These are phyloP conservation scores for Lepus oiostolus DNA, from an alignment of 2,797 vertebrate genomes.

Conservation along the genomic window DNA sequence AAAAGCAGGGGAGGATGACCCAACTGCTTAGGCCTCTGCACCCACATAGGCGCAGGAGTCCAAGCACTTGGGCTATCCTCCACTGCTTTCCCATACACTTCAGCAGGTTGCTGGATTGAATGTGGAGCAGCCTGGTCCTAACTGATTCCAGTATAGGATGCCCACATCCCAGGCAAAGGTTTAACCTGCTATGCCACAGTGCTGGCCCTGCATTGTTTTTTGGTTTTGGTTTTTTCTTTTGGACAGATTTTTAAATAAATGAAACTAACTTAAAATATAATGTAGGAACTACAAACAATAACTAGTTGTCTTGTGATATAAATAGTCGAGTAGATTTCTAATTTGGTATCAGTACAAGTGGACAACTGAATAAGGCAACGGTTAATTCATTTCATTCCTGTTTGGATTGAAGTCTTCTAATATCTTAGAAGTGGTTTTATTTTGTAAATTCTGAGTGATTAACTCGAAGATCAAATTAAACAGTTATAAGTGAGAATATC, in stretches of 20 bases:
- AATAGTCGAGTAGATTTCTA: constrained; percentile 36
- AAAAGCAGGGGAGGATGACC: too few relatives aligned
- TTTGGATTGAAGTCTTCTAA: constrained; percentile 36
- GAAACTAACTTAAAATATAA: constrained; percentile 3
- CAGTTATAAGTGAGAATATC: constrained; percentile 9
- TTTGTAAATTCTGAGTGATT: constrained; percentile 50
- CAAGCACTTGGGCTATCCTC: too few relatives aligned
- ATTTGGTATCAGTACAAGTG: not conserved
- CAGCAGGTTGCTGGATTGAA: too few relatives aligned
- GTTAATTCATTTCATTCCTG: not conserved
- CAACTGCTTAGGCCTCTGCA: too few relatives aligned
- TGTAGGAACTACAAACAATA: constrained; percentile 20
- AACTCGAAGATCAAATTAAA: constrained; percentile 42
- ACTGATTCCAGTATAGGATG: too few relatives aligned
- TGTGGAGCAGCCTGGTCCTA: too few relatives aligned
- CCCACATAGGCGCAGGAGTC: too few relatives aligned
- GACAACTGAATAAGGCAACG: not conserved
- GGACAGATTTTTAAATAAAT: constrained; percentile 42
- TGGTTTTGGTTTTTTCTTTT: too few relatives aligned
- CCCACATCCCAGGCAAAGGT: too few relatives aligned
- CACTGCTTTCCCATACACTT: too few relatives aligned
- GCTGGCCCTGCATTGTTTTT: too few relatives aligned
- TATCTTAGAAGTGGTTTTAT: constrained; percentile 8
- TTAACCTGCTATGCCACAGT: too few relatives aligned
- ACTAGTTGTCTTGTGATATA: not conserved